These are phyloP conservation scores for Alouatta palliata DNA, from an alignment of 2,113 vertebrate genomes.

Conservation along the genomic window DNA sequence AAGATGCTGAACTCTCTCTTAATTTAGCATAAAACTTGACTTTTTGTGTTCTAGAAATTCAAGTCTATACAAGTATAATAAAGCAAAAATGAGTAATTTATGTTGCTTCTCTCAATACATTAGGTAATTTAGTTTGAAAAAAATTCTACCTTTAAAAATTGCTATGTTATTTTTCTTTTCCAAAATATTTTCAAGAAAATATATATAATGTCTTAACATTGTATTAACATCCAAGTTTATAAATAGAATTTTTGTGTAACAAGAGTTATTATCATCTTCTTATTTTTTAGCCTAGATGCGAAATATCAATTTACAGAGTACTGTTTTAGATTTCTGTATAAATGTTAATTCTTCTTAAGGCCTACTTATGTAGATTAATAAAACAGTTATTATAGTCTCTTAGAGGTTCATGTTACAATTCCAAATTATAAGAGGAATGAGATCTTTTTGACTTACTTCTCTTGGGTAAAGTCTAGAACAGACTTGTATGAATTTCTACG, in stretches of 20 bases:
- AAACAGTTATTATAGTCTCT: slow-evolving; percentile 4
- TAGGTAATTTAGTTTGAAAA: slow-evolving; percentile 30
- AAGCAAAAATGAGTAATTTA: slow-evolving; percentile 6
- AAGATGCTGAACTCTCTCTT: slow-evolving; percentile 69
- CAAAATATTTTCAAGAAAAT: slow-evolving; percentile 33
- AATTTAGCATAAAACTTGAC: slow-evolving; percentile 26
- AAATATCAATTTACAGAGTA: background rate
- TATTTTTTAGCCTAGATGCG: slow-evolving; percentile 38
- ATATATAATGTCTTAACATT: slow-evolving; percentile 26
- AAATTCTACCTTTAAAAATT: slow-evolving; percentile 49
- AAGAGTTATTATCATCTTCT: slow-evolving; percentile 20
- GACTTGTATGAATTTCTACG: slow-evolving; percentile 4
- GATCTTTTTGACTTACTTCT: background rate
- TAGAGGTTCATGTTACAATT: slow-evolving; percentile 17
- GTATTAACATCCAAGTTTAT: slow-evolving; percentile 21
- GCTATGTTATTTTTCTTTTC: slow-evolving; percentile 31
- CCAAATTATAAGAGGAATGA: background rate
- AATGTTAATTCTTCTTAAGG: background rate
- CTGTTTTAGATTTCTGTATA: slow-evolving; percentile 22
- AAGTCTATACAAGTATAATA: slow-evolving; percentile 22
- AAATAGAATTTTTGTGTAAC: background rate
- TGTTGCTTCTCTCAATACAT: slow-evolving; percentile 36
- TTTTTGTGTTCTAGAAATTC: slow-evolving; percentile 44
- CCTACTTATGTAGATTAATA: background rate
- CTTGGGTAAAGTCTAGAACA: background rate